Conservation (phyloP, 2,888 invertebrate species). For the Atrina japonica region DNA sequence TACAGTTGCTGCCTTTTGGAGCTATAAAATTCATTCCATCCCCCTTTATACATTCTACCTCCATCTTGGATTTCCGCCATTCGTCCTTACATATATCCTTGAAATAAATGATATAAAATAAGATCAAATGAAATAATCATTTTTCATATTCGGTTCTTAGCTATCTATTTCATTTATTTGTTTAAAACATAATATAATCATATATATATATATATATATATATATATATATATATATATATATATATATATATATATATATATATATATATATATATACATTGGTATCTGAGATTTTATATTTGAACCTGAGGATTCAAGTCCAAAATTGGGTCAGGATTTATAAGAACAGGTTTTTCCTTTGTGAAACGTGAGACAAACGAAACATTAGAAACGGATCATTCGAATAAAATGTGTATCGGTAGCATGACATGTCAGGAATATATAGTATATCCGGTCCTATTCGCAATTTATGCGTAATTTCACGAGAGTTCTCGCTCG, state of each 20-base stretch:
- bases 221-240: neutral
- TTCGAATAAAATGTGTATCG: too few relatives aligned
- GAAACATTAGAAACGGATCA: too few relatives aligned
- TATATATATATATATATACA: too few relatives aligned
- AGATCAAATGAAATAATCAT: neutral
- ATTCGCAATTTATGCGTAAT: too few relatives aligned
- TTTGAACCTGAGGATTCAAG: too few relatives aligned
- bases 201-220: neutral
- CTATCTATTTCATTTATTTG: neutral
- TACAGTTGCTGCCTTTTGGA: conserved; percentile 71
- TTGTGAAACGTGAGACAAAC: too few relatives aligned
- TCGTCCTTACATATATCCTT: conserved; percentile 75
- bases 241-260: neutral
- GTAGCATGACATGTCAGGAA: too few relatives aligned
- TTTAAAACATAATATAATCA: neutral
- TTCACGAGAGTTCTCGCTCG: too few relatives aligned
- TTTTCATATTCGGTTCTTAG: neutral
- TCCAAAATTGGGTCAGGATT: too few relatives aligned
- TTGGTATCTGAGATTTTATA: too few relatives aligned
- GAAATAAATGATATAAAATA: neutral
- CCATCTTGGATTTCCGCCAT: conserved; percentile 75
- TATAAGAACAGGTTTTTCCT: too few relatives aligned
- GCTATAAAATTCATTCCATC: conserved; percentile 76
- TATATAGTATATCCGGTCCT: too few relatives aligned
- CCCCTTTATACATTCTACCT: conserved; percentile 73